Percentiles rank a stretch among this genome's conserved stretches.
phyloP scores from a whole-genome alignment of 2,113 vertebrate genomes.

The Mormyrus iriodes region DNA sequence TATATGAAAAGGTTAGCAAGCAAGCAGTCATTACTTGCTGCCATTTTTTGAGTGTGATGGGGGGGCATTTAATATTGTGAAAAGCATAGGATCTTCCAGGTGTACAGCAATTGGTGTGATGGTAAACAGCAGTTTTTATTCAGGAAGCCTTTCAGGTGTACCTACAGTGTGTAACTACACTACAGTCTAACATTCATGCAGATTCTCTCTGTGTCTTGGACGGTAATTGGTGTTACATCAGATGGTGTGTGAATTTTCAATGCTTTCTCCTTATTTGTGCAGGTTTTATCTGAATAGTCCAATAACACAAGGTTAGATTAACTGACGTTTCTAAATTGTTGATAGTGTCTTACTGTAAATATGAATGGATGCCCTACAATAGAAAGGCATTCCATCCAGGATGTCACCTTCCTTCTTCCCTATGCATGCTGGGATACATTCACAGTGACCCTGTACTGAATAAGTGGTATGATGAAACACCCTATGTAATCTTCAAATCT shows the following conservation, averaged over 20 bases:
- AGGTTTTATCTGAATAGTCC: neutral
- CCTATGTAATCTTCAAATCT: neutral
- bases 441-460: neutral
- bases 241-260: neutral
- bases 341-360: neutral
- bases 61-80: neutral
- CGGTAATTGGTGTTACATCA: neutral
- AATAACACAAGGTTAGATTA: neutral
- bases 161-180: neutral
- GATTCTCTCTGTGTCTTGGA: neutral
- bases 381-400: neutral
- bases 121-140: neutral
- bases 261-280: neutral
- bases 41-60: neutral
- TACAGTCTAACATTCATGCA: neutral
- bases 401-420: neutral
- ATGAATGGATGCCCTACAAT: neutral
- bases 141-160: neutral
- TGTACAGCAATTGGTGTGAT: neutral
- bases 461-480: neutral
- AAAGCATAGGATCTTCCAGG: neutral
- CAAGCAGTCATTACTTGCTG: neutral
- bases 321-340: neutral
- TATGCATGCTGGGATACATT: neutral
- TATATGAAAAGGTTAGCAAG: conserved; percentile 11